A percentile compares a stretch with the other conserved stretches of the same genome.
phyloP scores from a whole-genome alignment of 2,797 vertebrate genomes.

The Myripristis murdjan region DNA sequence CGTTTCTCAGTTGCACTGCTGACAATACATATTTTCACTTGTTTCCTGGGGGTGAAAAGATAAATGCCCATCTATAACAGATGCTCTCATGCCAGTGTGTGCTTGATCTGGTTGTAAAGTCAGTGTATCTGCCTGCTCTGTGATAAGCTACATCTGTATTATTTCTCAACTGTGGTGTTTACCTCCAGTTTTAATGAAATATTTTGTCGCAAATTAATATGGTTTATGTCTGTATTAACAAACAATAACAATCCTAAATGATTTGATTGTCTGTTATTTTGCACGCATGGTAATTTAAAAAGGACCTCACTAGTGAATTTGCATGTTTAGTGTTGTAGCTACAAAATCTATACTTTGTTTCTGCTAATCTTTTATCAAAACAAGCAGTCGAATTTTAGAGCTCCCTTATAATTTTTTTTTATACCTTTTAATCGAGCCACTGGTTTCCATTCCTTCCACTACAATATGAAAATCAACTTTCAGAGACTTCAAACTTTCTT shows the following conservation, averaged over 20 bases:
- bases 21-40: background rate
- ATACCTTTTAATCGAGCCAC: too few relatives aligned
- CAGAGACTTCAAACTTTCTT: too few relatives aligned
- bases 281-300: conserved; percentile 44
- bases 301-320: too few relatives aligned
- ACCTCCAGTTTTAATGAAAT: conserved; percentile 25
- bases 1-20: conserved; percentile 46
- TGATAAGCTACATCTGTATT: conserved; percentile 24
- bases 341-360: too few relatives aligned
- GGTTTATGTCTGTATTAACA: conserved; percentile 55
- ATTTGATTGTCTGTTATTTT: conserved; percentile 48
- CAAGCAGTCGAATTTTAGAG: too few relatives aligned
- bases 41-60: conserved; percentile 8
- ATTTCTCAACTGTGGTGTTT: conserved; percentile 40
- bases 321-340: too few relatives aligned
- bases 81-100: background rate
- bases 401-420: too few relatives aligned
- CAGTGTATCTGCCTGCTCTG: conserved; percentile 27
- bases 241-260: conserved; percentile 32
- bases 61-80: background rate
- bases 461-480: too few relatives aligned
- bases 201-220: conserved; percentile 35
- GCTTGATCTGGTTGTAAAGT: background rate
- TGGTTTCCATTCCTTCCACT: too few relatives aligned
- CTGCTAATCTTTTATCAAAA: too few relatives aligned